phyloP scores from a whole-genome alignment of 1,140 invertebrate species.

The Achroia grisella region DNA sequence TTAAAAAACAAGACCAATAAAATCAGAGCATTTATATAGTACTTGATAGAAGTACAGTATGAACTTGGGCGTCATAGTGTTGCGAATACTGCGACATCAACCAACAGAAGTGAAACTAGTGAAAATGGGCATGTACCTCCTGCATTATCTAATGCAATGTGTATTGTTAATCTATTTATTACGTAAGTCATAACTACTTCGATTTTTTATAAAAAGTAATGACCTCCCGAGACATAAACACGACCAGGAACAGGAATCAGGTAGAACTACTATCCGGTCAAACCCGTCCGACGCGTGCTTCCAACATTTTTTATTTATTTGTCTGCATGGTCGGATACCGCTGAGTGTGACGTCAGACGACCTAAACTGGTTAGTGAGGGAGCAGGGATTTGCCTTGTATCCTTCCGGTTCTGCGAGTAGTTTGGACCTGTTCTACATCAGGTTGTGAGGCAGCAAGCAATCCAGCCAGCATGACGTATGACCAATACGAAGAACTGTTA shows the following conservation, averaged over 20 bases:
- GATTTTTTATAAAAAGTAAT: conserved; percentile 30
- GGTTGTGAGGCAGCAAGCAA: conserved; percentile 52
- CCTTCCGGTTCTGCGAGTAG: conserved; percentile 71
- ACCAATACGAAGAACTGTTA: conserved; percentile 8
- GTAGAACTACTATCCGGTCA: conserved; percentile 72
- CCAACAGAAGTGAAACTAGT: no score
- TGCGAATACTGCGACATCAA: no score
- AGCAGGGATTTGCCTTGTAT: conserved; percentile 72
- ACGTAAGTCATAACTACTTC: no score
- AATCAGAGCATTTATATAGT: no score
- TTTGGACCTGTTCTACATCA: conserved; percentile 69
- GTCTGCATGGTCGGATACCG: conserved; percentile 70
- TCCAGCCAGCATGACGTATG: conserved; percentile 53
- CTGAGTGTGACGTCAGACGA: conserved; percentile 70
- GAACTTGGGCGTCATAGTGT: no score
- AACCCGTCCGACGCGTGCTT: conserved; percentile 71
- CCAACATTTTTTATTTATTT: conserved; percentile 74
- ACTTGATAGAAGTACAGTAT: no score
- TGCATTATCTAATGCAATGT: no score
- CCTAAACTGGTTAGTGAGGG: conserved; percentile 72
- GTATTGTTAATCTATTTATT: background rate
- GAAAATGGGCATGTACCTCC: no score
- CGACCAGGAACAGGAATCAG: conserved; percentile 71
- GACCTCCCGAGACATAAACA: conserved; percentile 44
- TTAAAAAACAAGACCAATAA: no score